Conservation (phyloP, 2,797 vertebrate genomes). For the Tragelaphus eurycerus region DNA sequence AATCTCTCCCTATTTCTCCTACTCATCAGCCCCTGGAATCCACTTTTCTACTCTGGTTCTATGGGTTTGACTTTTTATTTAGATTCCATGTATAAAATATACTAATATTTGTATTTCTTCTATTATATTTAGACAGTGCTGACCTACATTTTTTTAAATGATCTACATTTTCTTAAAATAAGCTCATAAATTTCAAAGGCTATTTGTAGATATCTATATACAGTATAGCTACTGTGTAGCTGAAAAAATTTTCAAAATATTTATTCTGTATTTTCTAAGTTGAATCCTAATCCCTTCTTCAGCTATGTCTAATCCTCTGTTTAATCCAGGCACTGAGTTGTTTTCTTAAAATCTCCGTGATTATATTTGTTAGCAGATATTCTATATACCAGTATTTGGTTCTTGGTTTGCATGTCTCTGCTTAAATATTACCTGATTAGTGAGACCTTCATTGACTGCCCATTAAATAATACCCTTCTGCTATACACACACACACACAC, state of each 20-base stretch:
- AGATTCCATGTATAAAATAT: neutral
- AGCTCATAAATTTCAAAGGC: neutral
- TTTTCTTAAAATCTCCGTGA: neutral
- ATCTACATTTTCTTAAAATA: neutral
- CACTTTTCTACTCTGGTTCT: neutral
- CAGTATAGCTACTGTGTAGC: neutral
- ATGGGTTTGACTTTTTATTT: neutral
- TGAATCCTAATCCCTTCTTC: neutral
- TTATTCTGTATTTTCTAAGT: conserved; percentile 28
- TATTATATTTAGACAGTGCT: neutral
- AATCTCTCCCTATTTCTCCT: neutral
- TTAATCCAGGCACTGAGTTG: neutral
- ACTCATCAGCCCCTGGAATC: neutral
- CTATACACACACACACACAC: no score
- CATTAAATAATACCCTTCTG: neutral
- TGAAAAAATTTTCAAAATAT: conserved; percentile 24
- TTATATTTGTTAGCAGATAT: neutral
- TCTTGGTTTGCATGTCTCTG: neutral
- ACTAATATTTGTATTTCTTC: neutral
- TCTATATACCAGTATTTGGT: neutral
- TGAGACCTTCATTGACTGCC: neutral
- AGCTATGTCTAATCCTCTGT: neutral
- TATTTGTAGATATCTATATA: neutral
- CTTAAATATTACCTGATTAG: neutral
- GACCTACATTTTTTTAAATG: no score